These are phyloP conservation scores for Austrofundulus limnaeus DNA, from an alignment of 2,113 vertebrate genomes.

Conservation along the genomic window DNA sequence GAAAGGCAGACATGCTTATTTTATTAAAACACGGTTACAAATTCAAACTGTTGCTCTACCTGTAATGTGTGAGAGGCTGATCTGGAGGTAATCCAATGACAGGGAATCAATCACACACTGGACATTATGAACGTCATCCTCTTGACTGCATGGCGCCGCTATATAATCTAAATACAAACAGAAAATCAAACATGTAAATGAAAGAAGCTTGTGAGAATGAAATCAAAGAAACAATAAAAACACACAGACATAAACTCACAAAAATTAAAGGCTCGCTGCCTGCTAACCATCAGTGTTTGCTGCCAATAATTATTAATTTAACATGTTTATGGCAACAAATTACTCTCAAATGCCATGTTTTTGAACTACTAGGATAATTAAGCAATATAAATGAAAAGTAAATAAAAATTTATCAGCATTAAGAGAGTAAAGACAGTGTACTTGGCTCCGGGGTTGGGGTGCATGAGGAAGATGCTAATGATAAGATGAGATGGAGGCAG, in stretches of 20 bases:
- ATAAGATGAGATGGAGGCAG: no score
- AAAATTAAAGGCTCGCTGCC: neutral
- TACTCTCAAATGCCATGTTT: no score
- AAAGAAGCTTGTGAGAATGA: neutral
- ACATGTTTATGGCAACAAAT: no score
- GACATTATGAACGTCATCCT: slow-evolving; percentile 91
- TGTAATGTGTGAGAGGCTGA: slow-evolving; percentile 96
- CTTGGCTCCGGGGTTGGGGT: no score
- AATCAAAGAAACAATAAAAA: neutral
- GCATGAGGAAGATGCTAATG: no score
- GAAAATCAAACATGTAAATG: neutral
- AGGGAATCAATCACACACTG: slow-evolving; percentile 95
- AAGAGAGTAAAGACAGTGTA: no score
- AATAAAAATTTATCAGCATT: no score
- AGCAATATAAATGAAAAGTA: no score
- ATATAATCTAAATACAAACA: slow-evolving; percentile 83
- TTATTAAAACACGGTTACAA: neutral
- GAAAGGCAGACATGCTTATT: neutral
- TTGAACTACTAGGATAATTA: no score
- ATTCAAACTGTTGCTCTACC: slow-evolving; percentile 72
- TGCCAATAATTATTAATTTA: neutral
- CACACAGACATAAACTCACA: neutral
- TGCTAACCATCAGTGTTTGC: neutral
- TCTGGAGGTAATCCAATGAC: slow-evolving; percentile 95
- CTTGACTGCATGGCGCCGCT: slow-evolving; percentile 80